A percentile compares a stretch with the other conserved stretches of the same genome.
phyloP scores from a whole-genome alignment of 1,140 invertebrate species.

The Hormaphis cornu region DNA sequence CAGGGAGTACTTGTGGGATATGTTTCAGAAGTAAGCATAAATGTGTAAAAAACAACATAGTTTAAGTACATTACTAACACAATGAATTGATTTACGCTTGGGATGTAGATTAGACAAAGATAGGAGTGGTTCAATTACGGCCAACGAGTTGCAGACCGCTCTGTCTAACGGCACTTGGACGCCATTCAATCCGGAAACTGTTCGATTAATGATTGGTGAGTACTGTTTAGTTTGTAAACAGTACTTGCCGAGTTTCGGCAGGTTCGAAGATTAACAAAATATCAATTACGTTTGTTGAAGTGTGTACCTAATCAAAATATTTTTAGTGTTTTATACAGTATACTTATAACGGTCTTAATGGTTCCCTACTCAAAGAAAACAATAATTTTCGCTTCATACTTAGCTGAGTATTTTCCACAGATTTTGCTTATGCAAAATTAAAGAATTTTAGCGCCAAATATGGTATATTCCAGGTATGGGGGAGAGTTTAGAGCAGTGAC shows the following conservation, averaged over 20 bases:
- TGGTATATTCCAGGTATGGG: too few relatives aligned
- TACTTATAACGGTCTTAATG: too few relatives aligned
- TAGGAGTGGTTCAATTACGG: constrained; percentile 77
- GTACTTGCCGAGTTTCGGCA: too few relatives aligned
- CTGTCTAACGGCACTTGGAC: constrained; percentile 96
- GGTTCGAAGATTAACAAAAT: too few relatives aligned
- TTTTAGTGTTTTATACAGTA: too few relatives aligned
- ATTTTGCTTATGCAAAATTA: too few relatives aligned
- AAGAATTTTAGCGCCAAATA: too few relatives aligned
- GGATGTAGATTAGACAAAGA: constrained; percentile 82
- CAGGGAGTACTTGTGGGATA: constrained; percentile 64
- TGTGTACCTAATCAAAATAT: neutral
- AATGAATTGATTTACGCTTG: neutral
- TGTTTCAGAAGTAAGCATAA: constrained; percentile 60
- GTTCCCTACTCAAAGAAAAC: too few relatives aligned
- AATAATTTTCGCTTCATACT: too few relatives aligned
- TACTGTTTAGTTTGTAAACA: too few relatives aligned
- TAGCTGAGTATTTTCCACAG: too few relatives aligned
- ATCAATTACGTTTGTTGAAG: neutral
- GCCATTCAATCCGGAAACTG: constrained; percentile 96
- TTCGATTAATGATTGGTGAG: constrained; percentile 85
- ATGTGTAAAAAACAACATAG: neutral
- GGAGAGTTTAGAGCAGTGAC: too few relatives aligned
- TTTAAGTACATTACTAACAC: constrained; percentile 6
- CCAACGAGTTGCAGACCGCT: constrained; percentile 81